These are phyloP conservation scores for Archilochus colubris DNA, from an alignment of 2,113 vertebrate genomes.

Conservation along the genomic window DNA sequence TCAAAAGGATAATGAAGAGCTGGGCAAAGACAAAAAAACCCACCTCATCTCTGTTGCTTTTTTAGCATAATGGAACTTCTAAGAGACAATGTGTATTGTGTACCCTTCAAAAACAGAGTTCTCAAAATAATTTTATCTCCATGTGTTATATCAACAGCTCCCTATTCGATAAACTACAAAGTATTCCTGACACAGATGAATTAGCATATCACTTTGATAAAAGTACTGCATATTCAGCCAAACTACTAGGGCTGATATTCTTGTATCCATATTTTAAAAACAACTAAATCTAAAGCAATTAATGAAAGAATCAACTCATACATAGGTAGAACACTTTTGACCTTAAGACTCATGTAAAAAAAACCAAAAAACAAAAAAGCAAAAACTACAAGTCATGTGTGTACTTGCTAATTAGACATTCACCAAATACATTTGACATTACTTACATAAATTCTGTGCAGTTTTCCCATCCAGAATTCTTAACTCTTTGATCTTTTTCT, in stretches of 20 bases:
- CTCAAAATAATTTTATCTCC: background rate
- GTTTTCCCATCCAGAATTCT: conserved; percentile 92
- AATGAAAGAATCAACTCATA: background rate
- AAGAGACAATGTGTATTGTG: background rate
- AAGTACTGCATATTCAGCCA: background rate
- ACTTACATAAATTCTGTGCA: conserved; percentile 96
- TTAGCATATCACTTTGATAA: background rate
- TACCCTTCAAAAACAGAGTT: background rate
- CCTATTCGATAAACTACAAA: background rate
- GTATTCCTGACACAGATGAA: background rate
- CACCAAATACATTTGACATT: background rate
- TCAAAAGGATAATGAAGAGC: background rate
- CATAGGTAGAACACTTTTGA: background rate
- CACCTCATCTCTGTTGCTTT: background rate
- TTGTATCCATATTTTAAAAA: background rate
- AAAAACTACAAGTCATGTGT: background rate
- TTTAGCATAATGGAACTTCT: background rate
- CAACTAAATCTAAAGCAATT: background rate
- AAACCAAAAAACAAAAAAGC: accelerated
- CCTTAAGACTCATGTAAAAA: background rate
- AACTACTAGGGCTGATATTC: background rate
- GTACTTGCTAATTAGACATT: background rate
- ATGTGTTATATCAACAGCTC: background rate
- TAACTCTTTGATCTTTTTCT: conserved; percentile 93
- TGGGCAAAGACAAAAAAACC: background rate